Base-by-base conservation (phyloP, 92 coral and sea anemone genomes). In the Epizoanthus ramosus region DNA sequence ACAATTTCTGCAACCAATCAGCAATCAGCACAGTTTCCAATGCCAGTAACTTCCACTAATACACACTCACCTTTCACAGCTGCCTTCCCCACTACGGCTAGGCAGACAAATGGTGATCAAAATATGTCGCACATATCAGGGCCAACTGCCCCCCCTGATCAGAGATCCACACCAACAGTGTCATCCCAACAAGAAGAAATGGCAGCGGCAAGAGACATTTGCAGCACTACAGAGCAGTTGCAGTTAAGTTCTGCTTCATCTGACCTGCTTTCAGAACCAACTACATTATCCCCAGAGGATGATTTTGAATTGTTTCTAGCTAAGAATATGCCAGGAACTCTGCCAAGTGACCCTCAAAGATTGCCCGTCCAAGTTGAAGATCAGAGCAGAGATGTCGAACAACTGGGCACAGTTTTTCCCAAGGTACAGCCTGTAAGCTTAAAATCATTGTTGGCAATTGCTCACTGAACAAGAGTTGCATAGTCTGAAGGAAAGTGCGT, bases 301-400 rank as follows among this genome's bases (percentile, higher is more conserved):
- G 54, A 77, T 61, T 77, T 77, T 61, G 82, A 43, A 37, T 6
- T 61, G 47, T 77, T 77, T 77, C 25, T 77, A 25, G 28, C 53
- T 14, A 57, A 31, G 39, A 57, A 75, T 58, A 57, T 57, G 68
- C 80, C 80, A 31, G 57, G 21, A 18, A 73, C 22, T 23, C 8
- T 74, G 64, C 14, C 54, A 33, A 50, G 18, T 15, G 37, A 75
- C 57, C 8, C 45, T 18, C 39, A 43, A 43, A 60, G 41, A 16
- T 39, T 39, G 6, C 56, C 82, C 0, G 25, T 61, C 70, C 82
- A 77, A 25, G 82, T 41, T 3, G 18, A 41, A 77, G 41, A 77
- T 16, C 8, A 21, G 13, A 60, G 31, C 8, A 17, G 35, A 5
- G 18, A 43, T 15, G 6, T 5, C 15, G 80, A 75, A 35, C 8